Percentiles rank a stretch among this genome's conserved stretches.
These are phyloP conservation scores for Flexamia atlantica DNA, from an alignment of 2,888 invertebrate genomes.

Conservation along the genomic window DNA sequence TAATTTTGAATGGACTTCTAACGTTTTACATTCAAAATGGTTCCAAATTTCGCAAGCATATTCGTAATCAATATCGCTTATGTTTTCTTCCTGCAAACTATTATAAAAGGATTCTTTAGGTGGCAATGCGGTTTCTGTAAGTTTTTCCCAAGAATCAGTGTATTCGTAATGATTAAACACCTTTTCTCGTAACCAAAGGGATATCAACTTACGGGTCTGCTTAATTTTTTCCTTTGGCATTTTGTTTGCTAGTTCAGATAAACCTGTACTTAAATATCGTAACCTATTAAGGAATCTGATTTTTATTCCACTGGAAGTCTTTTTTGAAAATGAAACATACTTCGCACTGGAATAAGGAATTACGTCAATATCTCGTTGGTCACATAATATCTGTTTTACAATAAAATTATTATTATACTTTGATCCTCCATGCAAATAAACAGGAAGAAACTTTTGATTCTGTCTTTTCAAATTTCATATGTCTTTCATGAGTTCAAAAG, in stretches of 20 bases:
- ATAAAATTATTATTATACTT: conserved; percentile 48
- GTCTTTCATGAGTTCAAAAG: background rate
- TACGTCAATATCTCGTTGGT: background rate
- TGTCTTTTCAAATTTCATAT: conserved; percentile 39
- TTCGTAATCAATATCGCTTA: too few relatives aligned
- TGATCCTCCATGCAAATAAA: background rate
- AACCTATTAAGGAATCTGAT: conserved; percentile 49
- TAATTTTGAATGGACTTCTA: conserved; percentile 31
- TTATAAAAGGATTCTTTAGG: conserved; percentile 51
- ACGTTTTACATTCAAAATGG: too few relatives aligned
- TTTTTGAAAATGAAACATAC: conserved; percentile 48
- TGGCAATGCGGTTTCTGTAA: conserved; percentile 66
- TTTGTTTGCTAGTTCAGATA: background rate
- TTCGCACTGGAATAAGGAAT: conserved; percentile 51
- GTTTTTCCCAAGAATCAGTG: too few relatives aligned
- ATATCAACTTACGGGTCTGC: background rate
- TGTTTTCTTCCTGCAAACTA: conserved; percentile 13
- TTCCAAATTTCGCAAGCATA: too few relatives aligned
- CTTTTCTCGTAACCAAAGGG: conserved; percentile 57
- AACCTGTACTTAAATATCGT: conserved; percentile 13
- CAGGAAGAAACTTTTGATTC: conserved; percentile 38
- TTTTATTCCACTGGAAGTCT: background rate
- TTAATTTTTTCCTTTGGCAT: too few relatives aligned
- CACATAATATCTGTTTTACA: conserved; percentile 7
- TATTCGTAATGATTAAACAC: too few relatives aligned